Conservation (phyloP, 30 jellyfish, hydroid and myxozoan species). For the Aurelia sp. region DNA sequence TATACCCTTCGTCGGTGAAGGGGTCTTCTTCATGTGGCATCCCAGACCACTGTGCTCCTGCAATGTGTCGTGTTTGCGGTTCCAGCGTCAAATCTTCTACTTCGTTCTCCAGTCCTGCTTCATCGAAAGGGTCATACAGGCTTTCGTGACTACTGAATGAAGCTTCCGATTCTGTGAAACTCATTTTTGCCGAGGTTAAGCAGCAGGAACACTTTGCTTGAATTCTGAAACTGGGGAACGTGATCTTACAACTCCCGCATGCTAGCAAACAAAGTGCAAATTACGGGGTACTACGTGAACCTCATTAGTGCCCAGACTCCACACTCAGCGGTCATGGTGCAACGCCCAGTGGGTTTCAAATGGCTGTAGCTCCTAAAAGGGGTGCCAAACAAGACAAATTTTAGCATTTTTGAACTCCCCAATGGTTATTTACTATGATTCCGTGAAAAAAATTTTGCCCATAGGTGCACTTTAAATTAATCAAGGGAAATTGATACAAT, state of each 20-base stretch:
- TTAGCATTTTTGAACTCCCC: too few relatives aligned
- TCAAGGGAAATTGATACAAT: too few relatives aligned
- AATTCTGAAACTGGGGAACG: too few relatives aligned
- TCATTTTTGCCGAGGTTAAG: not conserved
- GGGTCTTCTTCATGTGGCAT: not conserved
- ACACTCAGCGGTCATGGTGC: slow-evolving; percentile 1
- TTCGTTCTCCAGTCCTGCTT: not conserved
- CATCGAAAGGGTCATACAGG: not conserved
- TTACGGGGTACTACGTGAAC: not conserved
- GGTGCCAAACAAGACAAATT: too few relatives aligned
- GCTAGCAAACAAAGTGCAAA: not conserved
- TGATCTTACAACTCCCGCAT: not conserved
- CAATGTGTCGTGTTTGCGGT: not conserved
- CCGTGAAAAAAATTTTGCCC: too few relatives aligned
- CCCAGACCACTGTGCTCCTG: not conserved
- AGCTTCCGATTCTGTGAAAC: not conserved
- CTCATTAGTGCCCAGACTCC: not conserved
- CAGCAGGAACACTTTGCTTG: too few relatives aligned
- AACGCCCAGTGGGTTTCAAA: too few relatives aligned
- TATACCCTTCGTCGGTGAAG: not conserved
- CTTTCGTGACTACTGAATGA: not conserved
- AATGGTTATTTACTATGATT: too few relatives aligned
- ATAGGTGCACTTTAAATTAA: too few relatives aligned
- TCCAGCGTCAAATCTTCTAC: not conserved
- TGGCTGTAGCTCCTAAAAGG: too few relatives aligned